These are phyloP conservation scores for Bujurquina vittata DNA, from an alignment of 2,113 vertebrate species.

Conservation along the genomic window DNA sequence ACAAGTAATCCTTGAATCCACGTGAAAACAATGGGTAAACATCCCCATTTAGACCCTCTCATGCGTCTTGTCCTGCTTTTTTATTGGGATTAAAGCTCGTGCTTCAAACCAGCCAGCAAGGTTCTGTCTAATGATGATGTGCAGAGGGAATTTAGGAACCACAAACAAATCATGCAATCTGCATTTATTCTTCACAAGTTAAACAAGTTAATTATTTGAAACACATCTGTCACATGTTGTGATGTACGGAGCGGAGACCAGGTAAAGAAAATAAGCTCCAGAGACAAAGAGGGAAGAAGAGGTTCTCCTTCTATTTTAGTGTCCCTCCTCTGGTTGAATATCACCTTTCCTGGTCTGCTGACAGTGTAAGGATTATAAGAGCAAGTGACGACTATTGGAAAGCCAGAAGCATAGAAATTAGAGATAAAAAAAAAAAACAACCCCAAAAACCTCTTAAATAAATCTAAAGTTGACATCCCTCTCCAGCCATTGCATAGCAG, in stretches of 20 bases:
- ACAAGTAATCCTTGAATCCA: conserved; percentile 70
- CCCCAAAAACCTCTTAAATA: conserved; percentile 36
- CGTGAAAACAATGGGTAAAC: conserved; percentile 74
- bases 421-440: conserved; percentile 24
- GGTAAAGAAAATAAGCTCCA: conserved; percentile 10
- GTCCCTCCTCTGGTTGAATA: not conserved
- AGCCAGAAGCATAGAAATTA: conserved; percentile 30
- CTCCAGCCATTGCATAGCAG: conserved; percentile 19
- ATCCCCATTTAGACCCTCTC: conserved; percentile 49
- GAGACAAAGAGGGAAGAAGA: not conserved
- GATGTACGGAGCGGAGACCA: conserved; percentile 25
- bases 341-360: not conserved
- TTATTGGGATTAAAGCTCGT: conserved; percentile 43
- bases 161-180: conserved; percentile 61
- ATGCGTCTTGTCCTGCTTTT: conserved; percentile 23
- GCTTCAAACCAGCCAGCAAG: conserved; percentile 38
- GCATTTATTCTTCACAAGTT: conserved; percentile 57
- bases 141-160: conserved; percentile 34
- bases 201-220: conserved; percentile 66
- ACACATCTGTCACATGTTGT: conserved; percentile 41
- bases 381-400: not conserved
- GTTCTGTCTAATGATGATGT: conserved; percentile 32
- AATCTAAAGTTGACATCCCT: conserved; percentile 48
- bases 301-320: not conserved
- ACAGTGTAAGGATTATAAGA: not conserved